Conservation (phyloP, 2,797 vertebrate species). For the Cynopterus sphinx region DNA sequence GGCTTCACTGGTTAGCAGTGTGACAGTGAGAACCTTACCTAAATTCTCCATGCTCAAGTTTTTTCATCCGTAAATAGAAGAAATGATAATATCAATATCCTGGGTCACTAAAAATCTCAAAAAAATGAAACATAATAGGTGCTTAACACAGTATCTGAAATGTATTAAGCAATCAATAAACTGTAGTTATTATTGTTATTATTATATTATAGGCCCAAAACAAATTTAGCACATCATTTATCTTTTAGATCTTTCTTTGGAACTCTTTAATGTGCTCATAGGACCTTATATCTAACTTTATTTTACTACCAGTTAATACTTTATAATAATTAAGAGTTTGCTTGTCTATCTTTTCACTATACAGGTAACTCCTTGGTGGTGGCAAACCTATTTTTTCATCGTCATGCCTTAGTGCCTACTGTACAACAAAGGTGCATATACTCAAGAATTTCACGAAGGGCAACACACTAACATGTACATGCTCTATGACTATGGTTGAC, state of each 20-base stretch:
- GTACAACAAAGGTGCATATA: neutral
- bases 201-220: slow-evolving; percentile 24
- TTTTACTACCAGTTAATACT: slow-evolving; percentile 17
- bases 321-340: neutral
- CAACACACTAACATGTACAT: neutral
- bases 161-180: neutral
- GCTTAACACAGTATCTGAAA: neutral
- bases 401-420: neutral
- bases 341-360: neutral
- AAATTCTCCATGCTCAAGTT: slow-evolving; percentile 14
- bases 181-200: neutral
- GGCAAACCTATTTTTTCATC: neutral
- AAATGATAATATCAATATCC: slow-evolving; percentile 31
- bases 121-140: slow-evolving; percentile 29
- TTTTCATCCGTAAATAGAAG: slow-evolving; percentile 1
- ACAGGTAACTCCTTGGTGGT: neutral
- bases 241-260: slow-evolving; percentile 33
- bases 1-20: neutral
- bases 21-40: neutral
- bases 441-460: neutral
- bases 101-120: neutral
- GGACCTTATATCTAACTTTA: neutral
- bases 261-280: neutral
- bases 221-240: neutral
- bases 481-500: neutral